These are phyloP conservation scores for Pristionchus maxplancki DNA, from an alignment of 2,888 invertebrate genomes.

Conservation along the genomic window DNA sequence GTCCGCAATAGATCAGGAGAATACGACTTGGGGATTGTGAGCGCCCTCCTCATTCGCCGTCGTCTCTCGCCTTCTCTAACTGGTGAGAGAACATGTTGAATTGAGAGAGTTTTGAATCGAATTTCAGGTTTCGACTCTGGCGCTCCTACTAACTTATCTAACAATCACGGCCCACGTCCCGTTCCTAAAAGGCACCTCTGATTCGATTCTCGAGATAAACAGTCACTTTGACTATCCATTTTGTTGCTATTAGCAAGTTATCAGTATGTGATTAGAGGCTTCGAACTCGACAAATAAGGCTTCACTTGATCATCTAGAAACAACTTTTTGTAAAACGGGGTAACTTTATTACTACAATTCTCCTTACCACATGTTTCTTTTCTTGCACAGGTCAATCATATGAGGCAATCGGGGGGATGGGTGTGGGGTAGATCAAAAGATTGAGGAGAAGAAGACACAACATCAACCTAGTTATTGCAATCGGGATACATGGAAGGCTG, in stretches of 20 bases:
- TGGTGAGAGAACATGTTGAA: not conserved
- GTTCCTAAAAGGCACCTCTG: not conserved
- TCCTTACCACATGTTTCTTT: constrained; percentile 7
- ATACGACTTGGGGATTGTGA: not conserved
- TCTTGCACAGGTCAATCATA: constrained; percentile 33
- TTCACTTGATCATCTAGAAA: too few relatives aligned
- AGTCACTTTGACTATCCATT: not conserved
- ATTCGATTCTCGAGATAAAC: constrained; percentile 31
- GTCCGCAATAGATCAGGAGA: not conserved
- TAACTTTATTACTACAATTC: constrained; percentile 37
- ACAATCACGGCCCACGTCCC: not conserved
- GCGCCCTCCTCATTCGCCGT: too few relatives aligned
- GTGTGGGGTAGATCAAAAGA: not conserved
- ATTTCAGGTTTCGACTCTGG: not conserved
- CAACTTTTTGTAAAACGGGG: not conserved
- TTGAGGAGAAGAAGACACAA: not conserved
- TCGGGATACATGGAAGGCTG: not conserved
- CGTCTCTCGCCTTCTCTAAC: not conserved
- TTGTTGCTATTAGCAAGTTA: too few relatives aligned
- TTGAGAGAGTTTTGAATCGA: too few relatives aligned
- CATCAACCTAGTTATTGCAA: constrained; percentile 39
- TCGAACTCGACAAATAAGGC: too few relatives aligned
- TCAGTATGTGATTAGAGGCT: too few relatives aligned
- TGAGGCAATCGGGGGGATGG: not conserved
- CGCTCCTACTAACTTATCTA: not conserved